Base-by-base conservation (phyloP, 1,140 invertebrate species). In the Drosophila lini region DNA sequence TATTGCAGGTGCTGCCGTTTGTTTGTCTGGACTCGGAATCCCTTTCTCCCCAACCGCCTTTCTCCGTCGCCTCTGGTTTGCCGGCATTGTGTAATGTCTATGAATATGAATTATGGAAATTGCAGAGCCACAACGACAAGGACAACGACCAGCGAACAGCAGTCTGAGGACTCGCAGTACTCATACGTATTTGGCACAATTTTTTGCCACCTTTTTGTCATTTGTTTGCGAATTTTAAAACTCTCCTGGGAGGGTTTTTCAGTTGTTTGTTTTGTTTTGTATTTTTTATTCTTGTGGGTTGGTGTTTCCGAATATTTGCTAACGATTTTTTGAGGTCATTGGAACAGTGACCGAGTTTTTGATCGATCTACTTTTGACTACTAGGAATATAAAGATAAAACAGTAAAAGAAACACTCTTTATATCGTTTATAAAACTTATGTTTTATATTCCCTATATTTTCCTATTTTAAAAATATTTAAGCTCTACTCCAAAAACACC, bases 81-180 rank as follows among this genome's bases (percentile, higher is more conserved):
- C 36, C 56, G 68, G 67, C 67, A 68, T 70, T 64, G 73, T 80
- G 76, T 65, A 59, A 52, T 83, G 78, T 89, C 74, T 88, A 90
- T 90, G 88, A 88, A 90, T 90, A 90, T 90, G 88, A 90, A 90
- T 90, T 90, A 90, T 90, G 88, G 88, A 90, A 90, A 90, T 90
- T 81, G 76, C 81, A 81, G 60, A 67, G 65, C 67, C 84, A 76
- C 81, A 77, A 45, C 63, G 73, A 62, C 81, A 85, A 85, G 81
- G 81, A 86, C 69, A 81, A 71, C 74, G 57, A 60, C 50, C 52
- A 81, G 62, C 65, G 38, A 69, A 63, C 57, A 60, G 41, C 34
- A 45, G 28, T 45, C 48, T 50, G 59, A 75, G 63, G 47, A 68
- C 48, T 80, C 78, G 41, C 55, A 40, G 34, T 58, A 58, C 53